These are phyloP conservation scores for Drosophila pandora DNA, from an alignment of 1,140 invertebrate genomes.

Conservation along the genomic window DNA sequence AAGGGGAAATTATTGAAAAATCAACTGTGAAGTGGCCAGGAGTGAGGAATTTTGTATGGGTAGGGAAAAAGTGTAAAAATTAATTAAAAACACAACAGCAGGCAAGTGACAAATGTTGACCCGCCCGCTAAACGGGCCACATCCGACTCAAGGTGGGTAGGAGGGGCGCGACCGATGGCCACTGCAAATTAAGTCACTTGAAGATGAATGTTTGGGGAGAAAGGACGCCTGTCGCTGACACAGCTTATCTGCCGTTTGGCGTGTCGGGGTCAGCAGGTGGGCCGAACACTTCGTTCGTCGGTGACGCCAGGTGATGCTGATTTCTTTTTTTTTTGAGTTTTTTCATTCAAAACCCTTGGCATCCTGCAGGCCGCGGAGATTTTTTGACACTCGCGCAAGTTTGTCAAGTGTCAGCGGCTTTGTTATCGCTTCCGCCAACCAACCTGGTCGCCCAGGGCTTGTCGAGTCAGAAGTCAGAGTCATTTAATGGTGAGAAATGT, in stretches of 20 bases:
- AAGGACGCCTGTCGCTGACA: slow-evolving; percentile 34
- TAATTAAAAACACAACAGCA: slow-evolving; percentile 71
- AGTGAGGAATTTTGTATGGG: neutral
- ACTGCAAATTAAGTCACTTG: slow-evolving; percentile 69
- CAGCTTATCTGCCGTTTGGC: slow-evolving; percentile 54
- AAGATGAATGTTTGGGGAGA: slow-evolving; percentile 47
- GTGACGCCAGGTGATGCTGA: slow-evolving; percentile 37
- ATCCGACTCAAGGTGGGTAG: slow-evolving; percentile 14
- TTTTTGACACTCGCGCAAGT: slow-evolving; percentile 62
- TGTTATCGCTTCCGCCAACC: slow-evolving; percentile 77
- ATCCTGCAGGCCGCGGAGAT: slow-evolving; percentile 26
- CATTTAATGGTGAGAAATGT: slow-evolving; percentile 72
- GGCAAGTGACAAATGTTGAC: slow-evolving; percentile 59
- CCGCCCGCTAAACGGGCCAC: slow-evolving; percentile 26
- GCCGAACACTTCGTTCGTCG: slow-evolving; percentile 39
- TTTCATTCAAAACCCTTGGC: neutral
- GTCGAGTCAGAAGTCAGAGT: slow-evolving; percentile 47
- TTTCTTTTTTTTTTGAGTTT: slow-evolving; percentile 13
- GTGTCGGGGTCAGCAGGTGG: slow-evolving; percentile 41
- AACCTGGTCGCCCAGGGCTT: slow-evolving; percentile 49
- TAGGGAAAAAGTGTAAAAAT: slow-evolving; percentile 46
- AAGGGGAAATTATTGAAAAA: slow-evolving; percentile 57
- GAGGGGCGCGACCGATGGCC: neutral
- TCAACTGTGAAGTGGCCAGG: slow-evolving; percentile 37
- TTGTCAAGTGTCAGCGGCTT: slow-evolving; percentile 83